Conservation (phyloP, 2,113 vertebrate genomes). For the Gnathonemus echidnorhynchus region DNA sequence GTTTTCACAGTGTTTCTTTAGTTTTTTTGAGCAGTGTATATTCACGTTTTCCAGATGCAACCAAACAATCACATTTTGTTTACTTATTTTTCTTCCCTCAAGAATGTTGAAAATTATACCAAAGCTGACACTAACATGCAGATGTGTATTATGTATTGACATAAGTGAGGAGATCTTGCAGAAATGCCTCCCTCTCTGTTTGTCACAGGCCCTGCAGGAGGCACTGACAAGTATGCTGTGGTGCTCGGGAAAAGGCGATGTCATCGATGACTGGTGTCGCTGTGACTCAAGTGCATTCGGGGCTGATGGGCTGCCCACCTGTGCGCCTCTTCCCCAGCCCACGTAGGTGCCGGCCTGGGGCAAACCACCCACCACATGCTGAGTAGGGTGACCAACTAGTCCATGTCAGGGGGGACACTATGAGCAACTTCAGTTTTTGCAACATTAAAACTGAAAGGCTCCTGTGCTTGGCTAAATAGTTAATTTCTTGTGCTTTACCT, state of each 20-base stretch:
- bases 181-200: constrained; percentile 28
- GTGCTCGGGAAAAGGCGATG: constrained; percentile 91
- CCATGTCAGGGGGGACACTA: neutral
- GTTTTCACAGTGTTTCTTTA: too few relatives aligned
- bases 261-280: constrained; percentile 97
- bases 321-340: constrained; percentile 86
- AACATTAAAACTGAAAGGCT: neutral
- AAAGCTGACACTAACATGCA: neutral
- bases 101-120: neutral
- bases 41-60: neutral
- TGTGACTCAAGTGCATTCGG: constrained; percentile 93
- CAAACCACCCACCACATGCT: neutral
- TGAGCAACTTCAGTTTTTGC: neutral
- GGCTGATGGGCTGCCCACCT: constrained; percentile 83
- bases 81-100: neutral
- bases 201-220: constrained; percentile 77
- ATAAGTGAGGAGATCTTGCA: neutral
- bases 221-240: constrained; percentile 98
- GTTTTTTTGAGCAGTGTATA: neutral
- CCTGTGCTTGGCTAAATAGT: neutral
- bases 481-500: neutral
- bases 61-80: neutral
- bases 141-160: neutral
- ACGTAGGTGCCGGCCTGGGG: constrained; percentile 57
- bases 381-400: neutral